Base-by-base conservation (phyloP, 2,888 invertebrate species). In the Trichacis sp. region DNA sequence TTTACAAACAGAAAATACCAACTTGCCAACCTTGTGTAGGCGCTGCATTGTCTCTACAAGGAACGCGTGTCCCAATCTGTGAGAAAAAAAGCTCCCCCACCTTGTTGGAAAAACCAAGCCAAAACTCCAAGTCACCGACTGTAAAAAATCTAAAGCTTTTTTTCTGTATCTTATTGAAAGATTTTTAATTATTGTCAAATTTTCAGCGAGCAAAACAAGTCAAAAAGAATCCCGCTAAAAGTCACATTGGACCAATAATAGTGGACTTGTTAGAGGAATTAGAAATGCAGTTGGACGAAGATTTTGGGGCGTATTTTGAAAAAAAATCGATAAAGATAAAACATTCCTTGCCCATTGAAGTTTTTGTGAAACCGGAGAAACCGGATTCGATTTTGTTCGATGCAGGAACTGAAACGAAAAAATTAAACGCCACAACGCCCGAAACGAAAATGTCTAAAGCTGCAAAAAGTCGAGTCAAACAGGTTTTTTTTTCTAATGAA, bases 21-120 rank as follows among this genome's bases (percentile, higher is more conserved):
- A 91, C 91, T 73, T 91, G 91, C 0, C 94, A 93, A 9, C 93
- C 94, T 0, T 94, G 94, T 80, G 88, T 94, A 67, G 94, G 94
- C 0, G 87, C 91, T 71, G 91, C 90, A 14, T 80, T 93, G 30
- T 89, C 91, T 8, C 87, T 92, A 6, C 88, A 91, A 67, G 92
- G 92, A 1, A 89, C 89, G 69, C 87, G 88, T 66, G 85, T 92
- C 42, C 84, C 87, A 46, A 88, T 78, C 59, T 73, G 58, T 57
- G 72, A 84, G 24, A 82, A 75, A 33, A 87, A 84, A 70, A 20
- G 70, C 2, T 74, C 65, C 68, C 84, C 85, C 54, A 85, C 82
- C 33, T 85, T 80, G 72, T 83, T 84, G 48, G 86, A 87, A 42
- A 86, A 85, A 75, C 80, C 79, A 59, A 75, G 74, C 8, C 82